Evolutionary conservation across 2,888 invertebrate genomes (phyloP).

Genomic region (Spicauda simplicius): DNA sequence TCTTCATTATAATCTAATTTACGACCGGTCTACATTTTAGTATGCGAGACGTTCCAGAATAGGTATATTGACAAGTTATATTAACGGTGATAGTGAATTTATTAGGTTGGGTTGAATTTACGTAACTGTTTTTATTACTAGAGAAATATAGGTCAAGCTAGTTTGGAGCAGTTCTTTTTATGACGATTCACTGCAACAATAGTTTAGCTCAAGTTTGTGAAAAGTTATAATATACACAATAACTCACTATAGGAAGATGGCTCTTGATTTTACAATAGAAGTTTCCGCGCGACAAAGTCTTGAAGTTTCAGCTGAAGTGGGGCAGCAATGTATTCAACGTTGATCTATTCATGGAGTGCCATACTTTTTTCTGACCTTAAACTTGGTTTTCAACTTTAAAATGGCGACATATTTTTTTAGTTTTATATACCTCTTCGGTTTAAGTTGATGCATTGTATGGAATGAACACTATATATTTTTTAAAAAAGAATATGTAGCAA

Average conservation of each 20-base stretch:
- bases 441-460: background rate
- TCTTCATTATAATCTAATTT: conserved; percentile 24
- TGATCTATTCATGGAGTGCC: conserved; percentile 17
- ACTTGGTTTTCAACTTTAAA: conserved; percentile 21
- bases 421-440: background rate
- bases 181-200: conserved; percentile 17
- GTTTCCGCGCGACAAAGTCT: conserved; percentile 27
- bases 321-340: conserved; percentile 17
- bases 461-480: background rate
- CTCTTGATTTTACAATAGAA: conserved; percentile 34
- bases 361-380: conserved; percentile 22
- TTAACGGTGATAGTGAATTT: background rate
- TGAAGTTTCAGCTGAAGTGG: conserved; percentile 27
- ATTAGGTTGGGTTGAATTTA: background rate
- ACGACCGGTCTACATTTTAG: conserved; percentile 13
- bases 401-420: background rate
- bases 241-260: conserved; percentile 24
- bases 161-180: conserved; percentile 7
- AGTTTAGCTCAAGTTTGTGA: conserved; percentile 15
- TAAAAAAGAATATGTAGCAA: too few relatives aligned
- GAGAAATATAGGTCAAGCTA: conserved; percentile 22
- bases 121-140: background rate
- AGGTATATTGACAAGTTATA: conserved; percentile 46
- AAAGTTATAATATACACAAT: conserved; percentile 23
- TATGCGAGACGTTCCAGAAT: conserved; percentile 13